A percentile compares a stretch with the other conserved stretches of the same genome.
Conservation (phyloP, 2,888 invertebrate genomes). For the Ditula angustiorana region DNA sequence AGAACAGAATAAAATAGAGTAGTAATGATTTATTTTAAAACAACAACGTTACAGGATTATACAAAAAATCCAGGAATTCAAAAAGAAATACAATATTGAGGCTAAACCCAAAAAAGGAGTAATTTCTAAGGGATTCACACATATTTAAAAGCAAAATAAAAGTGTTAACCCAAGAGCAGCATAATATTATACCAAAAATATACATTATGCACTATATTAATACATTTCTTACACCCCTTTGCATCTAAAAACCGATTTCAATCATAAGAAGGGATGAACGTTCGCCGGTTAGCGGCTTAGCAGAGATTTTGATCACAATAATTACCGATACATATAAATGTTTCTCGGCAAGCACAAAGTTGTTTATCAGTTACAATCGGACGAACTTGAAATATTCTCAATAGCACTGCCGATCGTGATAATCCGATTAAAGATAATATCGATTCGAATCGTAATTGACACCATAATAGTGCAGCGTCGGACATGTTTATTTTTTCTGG, state of each 20-base stretch:
- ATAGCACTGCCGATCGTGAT: conserved; percentile 44
- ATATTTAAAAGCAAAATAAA: too few species aligned
- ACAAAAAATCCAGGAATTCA: too few species aligned
- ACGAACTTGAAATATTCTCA: conserved; percentile 39
- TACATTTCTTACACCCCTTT: neutral
- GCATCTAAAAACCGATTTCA: neutral
- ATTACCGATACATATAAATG: neutral
- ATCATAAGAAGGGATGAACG: neutral
- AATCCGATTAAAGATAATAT: conserved; percentile 45
- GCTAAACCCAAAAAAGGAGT: too few species aligned
- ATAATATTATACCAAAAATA: too few species aligned
- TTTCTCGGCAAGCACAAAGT: conserved; percentile 10
- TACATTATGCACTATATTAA: too few species aligned
- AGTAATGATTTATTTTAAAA: neutral
- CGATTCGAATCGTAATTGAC: conserved; percentile 53
- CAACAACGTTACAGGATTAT: too few species aligned
- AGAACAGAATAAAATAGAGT: too few species aligned
- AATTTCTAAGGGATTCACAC: too few species aligned
- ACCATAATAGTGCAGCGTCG: conserved; percentile 50
- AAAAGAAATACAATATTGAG: too few species aligned
- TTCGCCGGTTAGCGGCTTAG: too few species aligned
- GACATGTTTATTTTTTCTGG: conserved; percentile 49
- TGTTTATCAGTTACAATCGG: conserved; percentile 20
- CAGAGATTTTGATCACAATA: neutral
- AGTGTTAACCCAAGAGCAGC: too few species aligned